Base-by-base conservation (phyloP, 2,797 vertebrate species). In the Intellagama lesueurii region DNA sequence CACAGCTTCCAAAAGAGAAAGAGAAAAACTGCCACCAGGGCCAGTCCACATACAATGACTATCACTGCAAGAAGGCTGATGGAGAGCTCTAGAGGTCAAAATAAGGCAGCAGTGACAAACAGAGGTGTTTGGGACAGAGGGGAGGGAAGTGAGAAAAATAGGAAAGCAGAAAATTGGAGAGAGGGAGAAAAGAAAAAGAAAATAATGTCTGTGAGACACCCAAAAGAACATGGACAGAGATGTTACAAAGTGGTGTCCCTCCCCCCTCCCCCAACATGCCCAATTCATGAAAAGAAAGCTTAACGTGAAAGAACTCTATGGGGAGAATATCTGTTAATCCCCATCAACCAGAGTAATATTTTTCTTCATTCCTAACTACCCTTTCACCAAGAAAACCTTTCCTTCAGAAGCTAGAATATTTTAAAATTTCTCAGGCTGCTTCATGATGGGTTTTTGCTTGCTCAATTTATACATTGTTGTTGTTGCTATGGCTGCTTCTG, bases 1-100 rank as follows among this genome's bases (percentile, higher is more conserved):
- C 98, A 98, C 96, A 99, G 97, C 97, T 98, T 99, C 99, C 99
- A 99, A 97, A 98, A 98, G 96, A 98, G 95, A 94, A 99, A 97
- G 35, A 98, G 96, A 92, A 98, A 97, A 91, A 98, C 98, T 95
- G 98, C 98, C 97, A 99, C 97, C 97, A 99, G 97, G 91, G 98
- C 98, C 97, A 99, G 97, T 85, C 98, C 98, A 90, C 98, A 99
- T 93, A 98, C 96, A 95, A 98, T 96, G 88, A 98, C 98, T 96
- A 99, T 98, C 77, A 97, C 96, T 1, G 98, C 96, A 86, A 99
- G 97, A 95, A 99, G 98, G 97, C 98, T 98, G 97, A 98, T 95
- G 83, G 98, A 97, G 97, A 98, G 96, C 96, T 98, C 98, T 99
- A 97, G 95, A 94, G 93, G 4, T 87, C 93, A 68, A 94, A 88